phyloP scores from a whole-genome alignment of 2,888 invertebrate genomes.

The Troglohyphantes excavatus region DNA sequence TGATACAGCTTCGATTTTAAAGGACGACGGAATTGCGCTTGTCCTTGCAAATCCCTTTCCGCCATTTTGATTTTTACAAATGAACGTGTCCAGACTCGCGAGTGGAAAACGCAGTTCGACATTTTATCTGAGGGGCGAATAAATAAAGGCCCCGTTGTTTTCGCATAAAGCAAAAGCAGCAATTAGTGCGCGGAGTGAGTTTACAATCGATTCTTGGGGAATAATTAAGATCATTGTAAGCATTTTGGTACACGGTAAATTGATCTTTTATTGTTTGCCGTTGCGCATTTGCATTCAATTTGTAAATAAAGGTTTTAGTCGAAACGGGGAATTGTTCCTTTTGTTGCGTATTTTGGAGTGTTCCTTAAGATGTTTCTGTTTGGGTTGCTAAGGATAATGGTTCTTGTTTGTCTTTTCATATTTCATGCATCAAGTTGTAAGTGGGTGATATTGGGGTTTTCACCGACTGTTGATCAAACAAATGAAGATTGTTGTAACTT shows the following conservation, averaged over 20 bases:
- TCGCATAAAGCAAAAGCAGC: constrained; percentile 13
- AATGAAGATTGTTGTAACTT: no score
- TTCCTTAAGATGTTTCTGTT: not conserved
- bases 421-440: no score
- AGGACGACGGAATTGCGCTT: constrained; percentile 1
- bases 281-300: not conserved
- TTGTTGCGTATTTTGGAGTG: not conserved
- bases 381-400: not conserved
- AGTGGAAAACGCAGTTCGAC: not conserved
- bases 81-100: constrained; percentile 30
- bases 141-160: constrained; percentile 33
- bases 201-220: constrained; percentile 33
- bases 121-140: constrained; percentile 33
- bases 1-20: constrained; percentile 2
- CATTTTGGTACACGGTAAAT: constrained; percentile 11
- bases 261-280: not conserved
- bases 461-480: no score
- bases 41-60: constrained; percentile 43
- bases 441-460: no score
- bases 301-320: not conserved
- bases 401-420: not conserved
- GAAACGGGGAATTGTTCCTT: not conserved
- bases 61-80: constrained; percentile 51
- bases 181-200: constrained; percentile 13
- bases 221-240: constrained; percentile 40